Evolutionary conservation across 2,797 vertebrate genomes (phyloP).

Genomic region (Gambusia yucatana): DNA sequence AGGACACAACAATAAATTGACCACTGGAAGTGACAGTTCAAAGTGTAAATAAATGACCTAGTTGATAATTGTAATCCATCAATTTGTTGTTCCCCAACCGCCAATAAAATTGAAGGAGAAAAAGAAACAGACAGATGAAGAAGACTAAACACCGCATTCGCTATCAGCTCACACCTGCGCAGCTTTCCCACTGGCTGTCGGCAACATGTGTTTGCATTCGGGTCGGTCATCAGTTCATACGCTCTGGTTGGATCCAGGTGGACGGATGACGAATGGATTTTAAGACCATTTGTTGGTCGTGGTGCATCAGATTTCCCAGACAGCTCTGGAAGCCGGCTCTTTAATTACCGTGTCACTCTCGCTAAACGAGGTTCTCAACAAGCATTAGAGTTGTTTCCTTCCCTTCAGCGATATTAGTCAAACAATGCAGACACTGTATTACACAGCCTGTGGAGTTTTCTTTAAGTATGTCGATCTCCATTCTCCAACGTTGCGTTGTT

Average conservation of each 20-base stretch:
- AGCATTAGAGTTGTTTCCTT: not conserved
- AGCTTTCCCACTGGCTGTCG: not conserved
- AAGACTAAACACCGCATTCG: not conserved
- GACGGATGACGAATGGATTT: not conserved
- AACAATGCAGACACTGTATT: not conserved
- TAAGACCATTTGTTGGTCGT: not conserved
- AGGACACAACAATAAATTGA: not conserved
- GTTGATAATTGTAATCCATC: not conserved
- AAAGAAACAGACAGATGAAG: not conserved
- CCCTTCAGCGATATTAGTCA: not conserved
- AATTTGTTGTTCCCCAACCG: not conserved
- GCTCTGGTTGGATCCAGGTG: not conserved
- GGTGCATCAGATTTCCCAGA: not conserved
- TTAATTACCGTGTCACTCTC: not conserved
- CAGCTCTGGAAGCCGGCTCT: slow-evolving; percentile 2
- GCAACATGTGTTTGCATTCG: not conserved
- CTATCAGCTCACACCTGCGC: not conserved
- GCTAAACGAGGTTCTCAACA: not conserved
- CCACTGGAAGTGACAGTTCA: not conserved
- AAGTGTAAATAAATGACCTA: not conserved
- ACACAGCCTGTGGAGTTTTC: slow-evolving; percentile 17
- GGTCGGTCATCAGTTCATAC: not conserved
- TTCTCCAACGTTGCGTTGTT: slow-evolving; percentile 29
- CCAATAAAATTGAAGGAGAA: not conserved
- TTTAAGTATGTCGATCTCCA: slow-evolving; percentile 29